Evolutionary conservation across 2,888 invertebrate genomes (phyloP), one percentile per base, ranked within the genome.

Genomic region (Trachelus iudaicus): DNA sequence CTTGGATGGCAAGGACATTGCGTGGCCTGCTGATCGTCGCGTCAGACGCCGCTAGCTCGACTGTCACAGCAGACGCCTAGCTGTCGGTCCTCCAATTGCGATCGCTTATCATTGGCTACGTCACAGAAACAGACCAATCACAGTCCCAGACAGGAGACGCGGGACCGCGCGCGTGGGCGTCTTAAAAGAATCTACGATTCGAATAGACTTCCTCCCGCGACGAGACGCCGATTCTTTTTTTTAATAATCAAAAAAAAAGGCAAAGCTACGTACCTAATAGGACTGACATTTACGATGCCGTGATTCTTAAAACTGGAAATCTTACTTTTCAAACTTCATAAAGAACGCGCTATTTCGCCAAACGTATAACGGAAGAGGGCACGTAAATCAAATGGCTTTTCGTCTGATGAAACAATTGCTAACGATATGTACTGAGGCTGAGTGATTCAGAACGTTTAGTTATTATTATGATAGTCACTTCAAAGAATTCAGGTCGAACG

Each of bases 51-150:
- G 81, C 81, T 75, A 71, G 79, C 35, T 79, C 81, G 84, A 86
- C 83, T 87, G 85, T 84, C 85, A 85, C 82, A 84, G 86, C 87
- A 82, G 88, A 87, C 85, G 86, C 83, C 78, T 79, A 83, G 82
- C 78, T 76, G 75, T 81, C 68, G 79, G 81, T 84, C 81, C 77
- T 79, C 86, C 87, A 87, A 87, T 87, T 81, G 86, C 78, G 79
- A 79, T 71, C 69, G 81, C 79, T 81, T 81, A 80, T 82, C 82
- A 73, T 35, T 74, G 75, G 30, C 85, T 85, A 83, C 86, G 83
- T 83, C 78, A 69, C 12, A 13, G 0, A 11, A 11, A 1, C 68
- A 77, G 81, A 79, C 84, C 85, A 86, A 87, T 87, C 73, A n/a
- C 1, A 73, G 40, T 3, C 15, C 76, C 15, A 37, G 35, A 73